Percentiles rank a stretch among this genome's conserved stretches.
Conservation (phyloP, 2,113 vertebrate species). For the Bufo bufo region DNA sequence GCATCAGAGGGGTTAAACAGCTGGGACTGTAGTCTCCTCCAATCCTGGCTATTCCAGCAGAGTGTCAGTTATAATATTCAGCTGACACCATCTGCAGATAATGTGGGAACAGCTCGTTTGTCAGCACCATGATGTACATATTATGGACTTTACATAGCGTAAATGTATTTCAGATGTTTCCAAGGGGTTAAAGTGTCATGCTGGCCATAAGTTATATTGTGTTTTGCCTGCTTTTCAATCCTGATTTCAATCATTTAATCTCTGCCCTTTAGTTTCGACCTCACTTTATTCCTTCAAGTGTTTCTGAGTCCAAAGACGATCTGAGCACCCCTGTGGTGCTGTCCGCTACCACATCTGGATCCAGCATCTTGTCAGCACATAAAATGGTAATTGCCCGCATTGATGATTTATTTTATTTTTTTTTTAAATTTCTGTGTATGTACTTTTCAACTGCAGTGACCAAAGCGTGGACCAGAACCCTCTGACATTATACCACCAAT, state of each 20-base stretch:
- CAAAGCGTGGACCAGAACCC: background rate
- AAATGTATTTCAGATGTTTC: too few relatives aligned
- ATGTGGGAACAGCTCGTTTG: too few relatives aligned
- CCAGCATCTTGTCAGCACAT: conserved; percentile 67
- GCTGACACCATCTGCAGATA: too few relatives aligned
- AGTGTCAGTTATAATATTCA: too few relatives aligned
- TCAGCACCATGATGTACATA: too few relatives aligned
- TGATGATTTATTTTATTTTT: background rate
- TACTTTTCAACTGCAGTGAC: background rate
- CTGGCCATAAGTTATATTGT: background rate
- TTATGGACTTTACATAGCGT: too few relatives aligned
- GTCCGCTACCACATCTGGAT: conserved; percentile 68
- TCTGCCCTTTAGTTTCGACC: conserved; percentile 62
- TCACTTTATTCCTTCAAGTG: conserved; percentile 69
- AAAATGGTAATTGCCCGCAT: conserved; percentile 72
- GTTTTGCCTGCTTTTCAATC: background rate
- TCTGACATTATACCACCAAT: background rate
- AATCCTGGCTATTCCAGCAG: too few relatives aligned
- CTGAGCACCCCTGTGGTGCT: conserved; percentile 65
- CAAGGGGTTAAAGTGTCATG: background rate
- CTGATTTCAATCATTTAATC: background rate
- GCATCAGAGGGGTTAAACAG: too few relatives aligned
- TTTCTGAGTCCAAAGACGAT: conserved; percentile 69
- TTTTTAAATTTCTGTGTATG: background rate
- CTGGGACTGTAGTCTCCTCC: too few relatives aligned